A percentile compares a stretch with the other conserved stretches of the same genome.
Conservation (phyloP, 2,888 invertebrate species). For the Byasa hedistus region DNA sequence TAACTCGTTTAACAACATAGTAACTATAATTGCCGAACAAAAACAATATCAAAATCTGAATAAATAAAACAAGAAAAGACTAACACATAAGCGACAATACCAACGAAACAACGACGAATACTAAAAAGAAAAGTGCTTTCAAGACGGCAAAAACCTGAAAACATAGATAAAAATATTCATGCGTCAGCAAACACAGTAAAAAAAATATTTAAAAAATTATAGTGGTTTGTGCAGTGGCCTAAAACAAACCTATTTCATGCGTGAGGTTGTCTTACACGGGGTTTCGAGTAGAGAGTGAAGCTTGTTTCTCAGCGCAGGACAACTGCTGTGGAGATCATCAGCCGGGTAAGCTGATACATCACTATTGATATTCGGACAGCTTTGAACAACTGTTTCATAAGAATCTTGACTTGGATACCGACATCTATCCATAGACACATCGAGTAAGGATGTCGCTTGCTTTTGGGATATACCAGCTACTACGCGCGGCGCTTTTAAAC, state of each 20-base stretch:
- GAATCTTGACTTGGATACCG: slow-evolving; percentile 38
- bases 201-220: slow-evolving; percentile 33
- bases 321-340: slow-evolving; percentile 38
- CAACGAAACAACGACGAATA: slow-evolving; percentile 13
- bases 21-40: neutral
- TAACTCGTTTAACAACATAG: no score
- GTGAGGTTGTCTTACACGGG: slow-evolving; percentile 62
- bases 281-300: slow-evolving; percentile 34
- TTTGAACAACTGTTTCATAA: slow-evolving; percentile 40
- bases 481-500: slow-evolving; percentile 40
- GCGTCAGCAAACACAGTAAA: slow-evolving; percentile 29
- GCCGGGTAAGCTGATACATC: slow-evolving; percentile 44
- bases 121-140: slow-evolving; percentile 21
- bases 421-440: slow-evolving; percentile 30
- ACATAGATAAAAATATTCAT: slow-evolving; percentile 28
- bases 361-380: slow-evolving; percentile 59
- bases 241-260: slow-evolving; percentile 76
- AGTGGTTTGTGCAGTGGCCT: slow-evolving; percentile 48
- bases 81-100: neutral
- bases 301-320: slow-evolving; percentile 30
- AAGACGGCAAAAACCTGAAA: slow-evolving; percentile 24
- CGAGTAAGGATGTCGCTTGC: slow-evolving; percentile 37
- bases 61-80: slow-evolving; percentile 1
- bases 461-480: slow-evolving; percentile 42
- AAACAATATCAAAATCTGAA: neutral